Base-by-base conservation (phyloP, 2,113 vertebrate genomes). In the Lampris incognitus region DNA sequence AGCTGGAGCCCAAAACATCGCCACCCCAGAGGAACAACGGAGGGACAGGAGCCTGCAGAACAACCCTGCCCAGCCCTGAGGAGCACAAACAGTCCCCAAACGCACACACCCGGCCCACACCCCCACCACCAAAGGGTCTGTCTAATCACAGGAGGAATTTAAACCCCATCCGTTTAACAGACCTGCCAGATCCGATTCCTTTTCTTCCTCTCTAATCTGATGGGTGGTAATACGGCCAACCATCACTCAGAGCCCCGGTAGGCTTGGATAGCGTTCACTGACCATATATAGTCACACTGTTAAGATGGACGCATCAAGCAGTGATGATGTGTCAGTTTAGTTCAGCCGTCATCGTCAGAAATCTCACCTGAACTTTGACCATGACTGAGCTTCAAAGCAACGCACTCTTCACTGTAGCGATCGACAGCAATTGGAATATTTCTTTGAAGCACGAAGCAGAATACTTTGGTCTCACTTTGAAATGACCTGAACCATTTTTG, bases 181-280 rank as follows among this genome's bases (percentile, higher is more conserved):
- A 65, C 54, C 49, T 78, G 72, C 57, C 72, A 78, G 57, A 65
- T 36, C 5, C 39, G 61, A 69, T 75, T 83, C 24, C 24, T 77
- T 67, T 84, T 78, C 36, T 56, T 50, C 61, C 61, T 13, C 72
- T 76, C 76, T 69, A 77, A 79, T 72, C 67, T 76, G 55, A 77
- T 42, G n/a, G 72, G 38, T 73, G 65, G 39, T 39, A 2, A 66
- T 41, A 54, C 63, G 52, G 67, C 65, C 66, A 65, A 79, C 75
- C 64, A 73, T 60, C 73, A 71, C 74, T 56, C 40, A 62, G n/a
- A 54, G n/a, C 56, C 6, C 52, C 57, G 49, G n/a, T 37, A 0
- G 8, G 49, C 10, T 75, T n/a, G 49, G 55, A 5, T 54, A 65
- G 37, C 63, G 57, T 55, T 69, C 24, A 60, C 9, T 6, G 8